A percentile compares a stretch with the other conserved stretches of the same genome.
These are phyloP conservation scores for Pachyseris speciosa DNA, from an alignment of 64 coral and sea anemone species.

Conservation along the genomic window DNA sequence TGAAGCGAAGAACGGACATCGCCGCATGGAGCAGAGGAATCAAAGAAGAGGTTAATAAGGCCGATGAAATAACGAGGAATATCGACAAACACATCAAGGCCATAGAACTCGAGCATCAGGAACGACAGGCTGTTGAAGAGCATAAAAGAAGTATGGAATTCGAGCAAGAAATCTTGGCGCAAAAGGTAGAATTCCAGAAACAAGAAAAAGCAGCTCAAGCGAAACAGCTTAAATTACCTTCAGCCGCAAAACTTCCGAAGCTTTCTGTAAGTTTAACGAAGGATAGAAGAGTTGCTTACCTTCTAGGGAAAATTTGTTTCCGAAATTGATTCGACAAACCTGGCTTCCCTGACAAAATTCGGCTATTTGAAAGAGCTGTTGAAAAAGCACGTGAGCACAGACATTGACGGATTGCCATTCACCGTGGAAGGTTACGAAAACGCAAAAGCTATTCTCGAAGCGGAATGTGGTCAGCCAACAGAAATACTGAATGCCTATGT, in stretches of 20 bases:
- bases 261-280: slow-evolving; percentile 61
- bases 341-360: slow-evolving; percentile 52
- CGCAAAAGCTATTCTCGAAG: slow-evolving; percentile 37
- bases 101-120: slow-evolving; percentile 8
- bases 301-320: slow-evolving; percentile 62
- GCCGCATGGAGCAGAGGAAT: not conserved
- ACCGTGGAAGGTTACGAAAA: slow-evolving; percentile 30
- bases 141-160: slow-evolving; percentile 14
- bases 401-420: slow-evolving; percentile 53
- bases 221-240: not conserved
- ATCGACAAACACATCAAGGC: not conserved
- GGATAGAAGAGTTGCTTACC: slow-evolving; percentile 47
- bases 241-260: slow-evolving; percentile 60
- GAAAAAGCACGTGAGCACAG: not conserved
- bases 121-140: not conserved
- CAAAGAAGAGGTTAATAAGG: slow-evolving; percentile 30
- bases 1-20: slow-evolving; percentile 45
- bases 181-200: slow-evolving; percentile 35
- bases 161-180: slow-evolving; percentile 10
- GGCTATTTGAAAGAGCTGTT: slow-evolving; percentile 47
- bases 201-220: slow-evolving; percentile 1
- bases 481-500: slow-evolving; percentile 59
- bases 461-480: slow-evolving; percentile 28
- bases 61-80: not conserved
- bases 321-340: slow-evolving; percentile 21